These are phyloP conservation scores for Glossophaga mutica DNA, from an alignment of 2,797 vertebrate species.

Conservation along the genomic window DNA sequence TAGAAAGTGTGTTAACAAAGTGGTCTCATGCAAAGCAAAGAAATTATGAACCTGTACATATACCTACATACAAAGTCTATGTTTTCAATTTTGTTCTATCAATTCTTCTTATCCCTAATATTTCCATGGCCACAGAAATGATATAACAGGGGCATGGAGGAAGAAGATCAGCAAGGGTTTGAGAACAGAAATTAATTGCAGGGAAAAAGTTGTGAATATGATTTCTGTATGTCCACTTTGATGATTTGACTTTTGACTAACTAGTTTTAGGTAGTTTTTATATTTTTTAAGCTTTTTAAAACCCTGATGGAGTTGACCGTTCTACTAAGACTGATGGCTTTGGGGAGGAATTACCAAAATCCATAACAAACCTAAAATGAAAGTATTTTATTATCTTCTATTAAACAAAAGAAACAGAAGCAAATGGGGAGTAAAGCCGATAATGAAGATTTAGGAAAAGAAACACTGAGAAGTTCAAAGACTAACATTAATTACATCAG, in stretches of 20 bases:
- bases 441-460: not conserved
- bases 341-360: not conserved
- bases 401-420: not conserved
- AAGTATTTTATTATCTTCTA: slow-evolving; percentile 17
- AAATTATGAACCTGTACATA: not conserved
- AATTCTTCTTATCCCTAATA: not conserved
- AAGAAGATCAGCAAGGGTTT: not conserved
- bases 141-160: not conserved
- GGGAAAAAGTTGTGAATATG: not conserved
- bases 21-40: not conserved
- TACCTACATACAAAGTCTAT: not conserved
- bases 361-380: not conserved
- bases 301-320: not conserved
- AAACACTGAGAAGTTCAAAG: not conserved
- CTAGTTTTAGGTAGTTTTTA: not conserved
- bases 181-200: not conserved
- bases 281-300: not conserved
- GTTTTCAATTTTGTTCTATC: not conserved
- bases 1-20: not conserved
- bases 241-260: not conserved
- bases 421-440: not conserved
- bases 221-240: not conserved
- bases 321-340: not conserved
- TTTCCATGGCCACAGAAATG: not conserved
- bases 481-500: not conserved